Evolutionary conservation across 2,888 invertebrate species (phyloP), one percentile per base, ranked within the genome.

Genomic region (Carpatolechia fugitivella): DNA sequence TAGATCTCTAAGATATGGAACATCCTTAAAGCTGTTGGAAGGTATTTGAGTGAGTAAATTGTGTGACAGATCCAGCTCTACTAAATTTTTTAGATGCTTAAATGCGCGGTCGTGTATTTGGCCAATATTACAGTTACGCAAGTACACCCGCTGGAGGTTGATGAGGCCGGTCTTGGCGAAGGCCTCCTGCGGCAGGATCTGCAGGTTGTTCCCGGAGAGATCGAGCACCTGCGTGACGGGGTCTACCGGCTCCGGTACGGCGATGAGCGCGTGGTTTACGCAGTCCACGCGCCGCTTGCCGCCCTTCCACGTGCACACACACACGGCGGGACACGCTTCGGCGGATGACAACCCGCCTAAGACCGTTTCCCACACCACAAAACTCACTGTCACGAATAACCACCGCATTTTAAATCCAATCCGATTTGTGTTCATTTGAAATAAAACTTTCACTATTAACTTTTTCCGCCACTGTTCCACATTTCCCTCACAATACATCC

Each of bases 241-340:
- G 82, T 97, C 96, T 64, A 97, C 94, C 72, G 94, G 94, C 70
- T 95, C 94, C 47, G 98, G 98, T 64, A 98, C 94, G 55, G 94
- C 94, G 72, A 95, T 96, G 63, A 98, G 92, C 57, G 93, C 93
- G 57, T 95, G 94, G 81, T 96, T 94, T 75, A 94, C 93, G 85
- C 98, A 98, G 87, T 97, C 97, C 59, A 97, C 97, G 51, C 97
- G 96, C 80, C 96, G 96, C 83, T 98, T 98, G 66, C 97, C 97
- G 71, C 95, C 94, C 86, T 97, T 97, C 98, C 98, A 98, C 85
- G 97, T 97, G 89, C 98, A 98, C 71, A 93, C 92, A 86, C 98
- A 98, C 67, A 94, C 93, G 41, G 92, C 91, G 57, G 96, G 96
- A 70, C 95, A 95, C 64, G 92, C 91, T 64, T 92, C 92, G 60